phyloP scores from a whole-genome alignment of 2,113 vertebrate genomes.

The Oreochromis aureus region DNA sequence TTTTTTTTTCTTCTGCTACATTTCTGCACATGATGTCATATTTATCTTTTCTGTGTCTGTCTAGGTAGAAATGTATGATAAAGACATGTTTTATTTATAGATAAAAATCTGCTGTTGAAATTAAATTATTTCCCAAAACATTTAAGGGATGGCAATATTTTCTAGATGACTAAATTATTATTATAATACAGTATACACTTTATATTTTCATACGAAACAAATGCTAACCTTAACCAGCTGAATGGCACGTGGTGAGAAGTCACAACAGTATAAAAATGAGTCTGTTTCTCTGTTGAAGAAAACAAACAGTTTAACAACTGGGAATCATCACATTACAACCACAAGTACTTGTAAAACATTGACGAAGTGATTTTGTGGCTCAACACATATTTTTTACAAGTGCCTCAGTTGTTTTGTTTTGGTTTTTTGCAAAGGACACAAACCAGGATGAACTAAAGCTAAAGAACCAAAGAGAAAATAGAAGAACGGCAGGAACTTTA shows the following conservation, averaged over 20 bases:
- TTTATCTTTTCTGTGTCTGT: not conserved
- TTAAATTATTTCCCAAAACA: not conserved
- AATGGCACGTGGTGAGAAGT: constrained; percentile 85
- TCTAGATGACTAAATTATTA: not conserved
- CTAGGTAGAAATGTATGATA: not conserved
- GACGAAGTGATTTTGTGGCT: not conserved
- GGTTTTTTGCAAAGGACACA: not conserved
- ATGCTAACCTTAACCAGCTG: constrained; percentile 82
- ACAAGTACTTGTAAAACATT: not conserved
- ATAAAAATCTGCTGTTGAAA: not conserved
- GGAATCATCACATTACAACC: not conserved
- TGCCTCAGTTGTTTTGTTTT: not conserved
- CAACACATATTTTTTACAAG: not conserved
- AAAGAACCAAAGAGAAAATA: not conserved
- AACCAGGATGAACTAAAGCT: not conserved
- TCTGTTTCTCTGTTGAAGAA: constrained; percentile 69
- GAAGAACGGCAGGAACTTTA: not conserved
- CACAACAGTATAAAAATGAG: constrained; percentile 88
- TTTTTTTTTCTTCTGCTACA: not conserved
- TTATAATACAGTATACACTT: not conserved
- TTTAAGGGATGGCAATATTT: not conserved
- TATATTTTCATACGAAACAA: not conserved
- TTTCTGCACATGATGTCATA: not conserved
- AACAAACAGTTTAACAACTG: not conserved
- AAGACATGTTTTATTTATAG: not conserved